These are phyloP conservation scores for Macaria liturata DNA, from an alignment of 2,888 invertebrate genomes.

Conservation along the genomic window DNA sequence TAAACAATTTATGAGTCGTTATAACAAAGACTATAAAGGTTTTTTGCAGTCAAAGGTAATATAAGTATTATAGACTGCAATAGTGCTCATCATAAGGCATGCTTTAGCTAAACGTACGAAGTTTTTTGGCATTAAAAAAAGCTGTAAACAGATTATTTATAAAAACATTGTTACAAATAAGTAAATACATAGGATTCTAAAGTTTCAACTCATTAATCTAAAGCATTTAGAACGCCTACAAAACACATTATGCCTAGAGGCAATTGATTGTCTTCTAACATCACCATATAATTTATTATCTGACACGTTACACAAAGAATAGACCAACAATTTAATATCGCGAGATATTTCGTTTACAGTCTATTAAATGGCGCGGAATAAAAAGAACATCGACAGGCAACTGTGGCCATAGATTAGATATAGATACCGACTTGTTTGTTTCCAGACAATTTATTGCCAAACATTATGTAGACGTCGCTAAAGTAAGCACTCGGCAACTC, in stretches of 20 bases:
- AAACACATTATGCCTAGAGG: background rate
- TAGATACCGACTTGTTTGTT: slow-evolving; percentile 62
- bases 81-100: too few relatives aligned
- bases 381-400: slow-evolving; percentile 62
- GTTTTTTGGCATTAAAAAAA: too few relatives aligned
- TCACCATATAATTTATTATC: slow-evolving; percentile 17
- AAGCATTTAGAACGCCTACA: too few relatives aligned
- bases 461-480: slow-evolving; percentile 49
- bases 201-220: too few relatives aligned
- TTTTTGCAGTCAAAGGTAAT: too few relatives aligned
- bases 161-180: too few relatives aligned
- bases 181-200: too few relatives aligned
- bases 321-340: slow-evolving; percentile 45
- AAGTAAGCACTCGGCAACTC: slow-evolving; percentile 40
- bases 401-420: slow-evolving; percentile 47
- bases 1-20: too few relatives aligned
- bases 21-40: too few relatives aligned
- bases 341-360: slow-evolving; percentile 57
- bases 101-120: too few relatives aligned
- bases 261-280: slow-evolving; percentile 7
- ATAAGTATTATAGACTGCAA: too few relatives aligned
- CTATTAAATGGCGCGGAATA: slow-evolving; percentile 71
- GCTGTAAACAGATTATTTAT: too few relatives aligned
- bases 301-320: slow-evolving; percentile 17
- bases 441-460: slow-evolving; percentile 63